Evolutionary conservation across 1,140 invertebrate species (phyloP).

Genomic region (Latrodectus geometricus): DNA sequence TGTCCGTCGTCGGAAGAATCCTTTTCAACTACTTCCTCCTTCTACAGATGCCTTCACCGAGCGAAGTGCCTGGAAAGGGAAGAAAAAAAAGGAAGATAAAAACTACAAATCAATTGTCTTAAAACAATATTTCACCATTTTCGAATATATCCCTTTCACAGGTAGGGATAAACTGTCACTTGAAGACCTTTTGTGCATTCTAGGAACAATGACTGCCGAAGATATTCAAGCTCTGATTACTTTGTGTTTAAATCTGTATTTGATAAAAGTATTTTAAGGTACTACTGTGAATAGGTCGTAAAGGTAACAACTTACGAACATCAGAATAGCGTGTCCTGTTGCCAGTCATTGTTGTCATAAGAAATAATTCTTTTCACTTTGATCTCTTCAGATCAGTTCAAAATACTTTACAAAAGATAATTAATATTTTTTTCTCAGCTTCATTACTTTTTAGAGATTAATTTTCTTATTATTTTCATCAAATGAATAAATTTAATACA

Average conservation of each 20-base stretch:
- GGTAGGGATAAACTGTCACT: not conserved
- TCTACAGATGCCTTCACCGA: conserved; percentile 3
- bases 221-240: not conserved
- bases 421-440: no score
- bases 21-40: conserved; percentile 19
- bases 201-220: not conserved
- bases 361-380: not conserved
- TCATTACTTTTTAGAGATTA: no score
- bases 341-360: not conserved
- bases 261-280: not conserved
- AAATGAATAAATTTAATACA: no score
- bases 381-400: no score
- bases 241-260: not conserved
- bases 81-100: conserved; percentile 5
- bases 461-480: no score
- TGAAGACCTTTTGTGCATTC: not conserved
- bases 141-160: not conserved
- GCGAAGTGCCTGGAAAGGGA: conserved; percentile 28
- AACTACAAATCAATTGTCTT: not conserved
- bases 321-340: not conserved
- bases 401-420: no score
- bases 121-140: not conserved
- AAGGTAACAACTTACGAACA: not conserved
- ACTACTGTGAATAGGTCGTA: not conserved
- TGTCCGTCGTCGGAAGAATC: not conserved